Conservation (phyloP, 2,113 vertebrate species). For the Dromas ardeola region DNA sequence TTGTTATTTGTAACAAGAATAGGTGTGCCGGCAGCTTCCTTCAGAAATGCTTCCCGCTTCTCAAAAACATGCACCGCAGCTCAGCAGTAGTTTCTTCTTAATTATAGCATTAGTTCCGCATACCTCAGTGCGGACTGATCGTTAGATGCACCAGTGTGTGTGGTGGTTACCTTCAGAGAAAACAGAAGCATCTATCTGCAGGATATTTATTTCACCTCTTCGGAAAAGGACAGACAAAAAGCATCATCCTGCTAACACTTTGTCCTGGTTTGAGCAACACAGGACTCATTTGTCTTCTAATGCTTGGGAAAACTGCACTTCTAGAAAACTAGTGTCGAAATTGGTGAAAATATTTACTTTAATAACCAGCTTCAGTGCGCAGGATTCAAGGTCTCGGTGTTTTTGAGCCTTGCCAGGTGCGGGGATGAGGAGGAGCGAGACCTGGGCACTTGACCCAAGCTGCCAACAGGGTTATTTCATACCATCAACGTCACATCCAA, state of each 20-base stretch:
- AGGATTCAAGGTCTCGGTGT: not conserved
- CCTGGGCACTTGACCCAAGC: not conserved
- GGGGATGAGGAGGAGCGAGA: not conserved
- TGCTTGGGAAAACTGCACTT: not conserved
- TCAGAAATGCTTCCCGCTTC: not conserved
- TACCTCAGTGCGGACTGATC: not conserved
- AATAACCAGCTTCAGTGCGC: not conserved
- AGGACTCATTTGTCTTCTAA: not conserved
- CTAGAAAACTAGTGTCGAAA: not conserved
- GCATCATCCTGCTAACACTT: not conserved
- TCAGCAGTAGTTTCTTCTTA: not conserved
- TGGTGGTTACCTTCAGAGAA: not conserved
- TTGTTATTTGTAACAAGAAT: not conserved
- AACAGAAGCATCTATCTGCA: not conserved
- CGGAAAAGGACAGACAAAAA: not conserved
- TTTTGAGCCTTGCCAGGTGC: not conserved
- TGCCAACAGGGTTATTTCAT: not conserved
- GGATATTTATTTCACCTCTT: not conserved
- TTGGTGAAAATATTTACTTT: not conserved
- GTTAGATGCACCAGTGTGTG: not conserved
- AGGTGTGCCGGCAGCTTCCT: not conserved
- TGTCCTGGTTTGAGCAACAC: not conserved
- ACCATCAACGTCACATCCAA: not conserved
- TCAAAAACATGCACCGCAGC: not conserved
- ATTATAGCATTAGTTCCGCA: not conserved